Evolutionary conservation across 2,113 vertebrate species (phyloP).

Genomic region (Balaenoptera acutorostrata): DNA sequence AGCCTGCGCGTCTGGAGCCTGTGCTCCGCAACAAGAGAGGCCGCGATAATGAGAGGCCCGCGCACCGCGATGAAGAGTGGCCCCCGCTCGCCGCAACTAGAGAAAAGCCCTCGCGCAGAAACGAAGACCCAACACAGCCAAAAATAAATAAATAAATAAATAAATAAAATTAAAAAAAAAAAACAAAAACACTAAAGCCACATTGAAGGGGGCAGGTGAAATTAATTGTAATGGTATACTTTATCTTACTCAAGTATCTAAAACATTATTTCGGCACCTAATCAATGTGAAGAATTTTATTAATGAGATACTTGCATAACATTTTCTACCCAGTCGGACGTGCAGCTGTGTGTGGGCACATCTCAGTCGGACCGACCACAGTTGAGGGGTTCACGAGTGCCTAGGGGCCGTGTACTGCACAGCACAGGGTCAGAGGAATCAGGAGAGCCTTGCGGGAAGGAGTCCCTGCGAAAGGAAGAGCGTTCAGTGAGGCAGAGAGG

Average conservation of each 20-base stretch:
- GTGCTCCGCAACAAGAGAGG: too few relatives aligned
- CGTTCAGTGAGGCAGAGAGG: background rate
- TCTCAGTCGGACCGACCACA: background rate
- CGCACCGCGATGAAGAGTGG: too few relatives aligned
- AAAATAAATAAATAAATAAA: too few relatives aligned
- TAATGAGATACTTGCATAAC: background rate
- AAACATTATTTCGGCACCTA: background rate
- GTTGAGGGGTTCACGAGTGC: background rate
- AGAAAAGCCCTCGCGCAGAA: too few relatives aligned
- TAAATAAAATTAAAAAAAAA: too few relatives aligned
- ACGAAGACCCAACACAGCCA: too few relatives aligned
- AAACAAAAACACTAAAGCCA: background rate
- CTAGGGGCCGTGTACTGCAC: accelerated
- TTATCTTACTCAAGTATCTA: background rate
- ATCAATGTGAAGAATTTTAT: background rate
- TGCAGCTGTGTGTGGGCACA: background rate
- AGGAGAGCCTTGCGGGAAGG: background rate
- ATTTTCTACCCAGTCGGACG: background rate
- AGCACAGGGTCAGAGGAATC: accelerated
- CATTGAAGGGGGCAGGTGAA: background rate
- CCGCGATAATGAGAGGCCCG: too few relatives aligned
- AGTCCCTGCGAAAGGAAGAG: background rate
- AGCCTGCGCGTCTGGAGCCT: too few relatives aligned
- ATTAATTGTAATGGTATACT: background rate
- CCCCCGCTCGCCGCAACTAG: too few relatives aligned